Percentiles rank a stretch among this genome's conserved stretches.
phyloP scores from a whole-genome alignment of 2,888 invertebrate species.

The Dexiosoma caninum region DNA sequence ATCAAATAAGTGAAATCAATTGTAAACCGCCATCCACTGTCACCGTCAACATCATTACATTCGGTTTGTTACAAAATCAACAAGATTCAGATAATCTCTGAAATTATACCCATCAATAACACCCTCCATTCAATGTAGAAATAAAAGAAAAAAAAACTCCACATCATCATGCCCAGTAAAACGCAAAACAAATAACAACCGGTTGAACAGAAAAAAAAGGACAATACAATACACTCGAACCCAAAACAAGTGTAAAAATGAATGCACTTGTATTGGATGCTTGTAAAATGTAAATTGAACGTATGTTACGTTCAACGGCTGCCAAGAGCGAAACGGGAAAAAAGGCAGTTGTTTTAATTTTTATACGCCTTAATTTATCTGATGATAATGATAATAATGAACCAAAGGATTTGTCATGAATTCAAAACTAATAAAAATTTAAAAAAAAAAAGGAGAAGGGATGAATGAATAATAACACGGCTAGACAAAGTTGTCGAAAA shows the following conservation, averaged over 20 bases:
- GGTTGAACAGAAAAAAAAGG: slow-evolving; percentile 44
- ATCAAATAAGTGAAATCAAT: slow-evolving; percentile 53
- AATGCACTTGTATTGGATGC: slow-evolving; percentile 42
- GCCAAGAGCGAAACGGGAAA: background rate
- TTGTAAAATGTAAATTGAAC: slow-evolving; percentile 20
- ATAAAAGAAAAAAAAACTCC: background rate
- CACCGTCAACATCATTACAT: slow-evolving; percentile 31
- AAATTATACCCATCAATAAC: slow-evolving; percentile 41
- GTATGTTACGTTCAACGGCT: slow-evolving; percentile 28
- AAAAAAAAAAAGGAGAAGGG: background rate
- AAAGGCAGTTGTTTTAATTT: slow-evolving; percentile 43
- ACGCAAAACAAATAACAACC: slow-evolving; percentile 57
- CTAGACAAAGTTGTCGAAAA: slow-evolving; percentile 46
- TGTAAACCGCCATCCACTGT: slow-evolving; percentile 61
- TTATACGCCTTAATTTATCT: slow-evolving; percentile 53
- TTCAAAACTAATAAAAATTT: slow-evolving; percentile 47
- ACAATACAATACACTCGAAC: slow-evolving; percentile 26
- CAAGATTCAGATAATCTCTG: slow-evolving; percentile 35
- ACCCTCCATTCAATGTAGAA: slow-evolving; percentile 5
- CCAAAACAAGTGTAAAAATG: slow-evolving; percentile 46
- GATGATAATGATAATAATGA: slow-evolving; percentile 60
- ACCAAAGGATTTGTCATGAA: slow-evolving; percentile 62
- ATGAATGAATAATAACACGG: background rate
- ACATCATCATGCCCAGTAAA: slow-evolving; percentile 12
- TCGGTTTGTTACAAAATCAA: slow-evolving; percentile 50